A percentile compares a stretch with the other conserved stretches of the same genome.
Conservation (phyloP, 2,113 vertebrate genomes). For the Eleginops maclovinus region DNA sequence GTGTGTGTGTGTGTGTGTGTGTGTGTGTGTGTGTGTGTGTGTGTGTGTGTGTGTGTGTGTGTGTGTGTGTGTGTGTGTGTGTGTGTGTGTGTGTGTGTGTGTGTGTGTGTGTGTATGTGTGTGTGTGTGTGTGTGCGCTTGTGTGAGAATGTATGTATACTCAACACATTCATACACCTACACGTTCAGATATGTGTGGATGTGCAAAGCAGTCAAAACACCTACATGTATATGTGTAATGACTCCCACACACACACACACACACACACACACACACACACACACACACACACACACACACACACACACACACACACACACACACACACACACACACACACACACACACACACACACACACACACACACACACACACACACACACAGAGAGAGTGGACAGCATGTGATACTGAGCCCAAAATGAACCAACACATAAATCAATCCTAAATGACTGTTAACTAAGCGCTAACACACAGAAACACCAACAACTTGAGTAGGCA, state of each 20-base stretch:
- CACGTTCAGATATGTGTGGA: slow-evolving; percentile 56
- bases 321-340: slow-evolving; percentile 18
- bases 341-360: slow-evolving; percentile 4
- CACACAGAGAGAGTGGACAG: slow-evolving; percentile 15
- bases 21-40: slow-evolving; percentile 3
- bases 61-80: slow-evolving; percentile 38
- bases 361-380: slow-evolving; percentile 12
- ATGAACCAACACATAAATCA: slow-evolving; percentile 29
- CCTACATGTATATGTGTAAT: not conserved
- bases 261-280: not conserved
- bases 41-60: slow-evolving; percentile 8
- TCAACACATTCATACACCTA: slow-evolving; percentile 61
- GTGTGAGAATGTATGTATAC: slow-evolving; percentile 37
- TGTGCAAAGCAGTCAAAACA: slow-evolving; percentile 46
- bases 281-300: slow-evolving; percentile 30
- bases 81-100: slow-evolving; percentile 35
- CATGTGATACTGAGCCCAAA: slow-evolving; percentile 20
- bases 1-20: slow-evolving; percentile 11
- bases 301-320: not conserved
- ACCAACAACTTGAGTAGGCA: slow-evolving; percentile 30
- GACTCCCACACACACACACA: slow-evolving; percentile 9
- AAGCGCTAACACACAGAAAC: slow-evolving; percentile 1
- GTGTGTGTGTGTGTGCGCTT: slow-evolving; percentile 4
- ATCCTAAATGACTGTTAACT: slow-evolving; percentile 47
- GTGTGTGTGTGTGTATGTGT: slow-evolving; percentile 19